Base-by-base conservation (phyloP, 2,888 invertebrate genomes). In the Megalurothrips usitatus region DNA sequence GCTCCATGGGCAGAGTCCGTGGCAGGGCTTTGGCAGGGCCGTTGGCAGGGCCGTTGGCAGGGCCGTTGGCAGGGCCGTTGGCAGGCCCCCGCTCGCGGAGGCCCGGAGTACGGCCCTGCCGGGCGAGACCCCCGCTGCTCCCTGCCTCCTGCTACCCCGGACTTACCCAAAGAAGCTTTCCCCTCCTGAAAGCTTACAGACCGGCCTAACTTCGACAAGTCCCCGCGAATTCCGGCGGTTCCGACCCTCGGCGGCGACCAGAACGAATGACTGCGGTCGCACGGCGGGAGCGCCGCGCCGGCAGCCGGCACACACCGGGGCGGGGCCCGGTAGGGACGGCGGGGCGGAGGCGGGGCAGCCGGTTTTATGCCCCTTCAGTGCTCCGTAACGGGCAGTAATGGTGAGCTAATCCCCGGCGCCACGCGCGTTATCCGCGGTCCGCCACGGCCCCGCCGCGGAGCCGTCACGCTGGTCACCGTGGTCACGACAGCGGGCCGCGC, bases 151-250 rank as follows among this genome's bases (percentile, higher is more conserved):
- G 34, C 3, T 43, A 6, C 34, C 34, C 34, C 34, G 58, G 11
- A 58, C 58, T 58, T 58, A 58, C 58, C 58, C 4, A 58, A 58
- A 58, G 58, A 58, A 58, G 58, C 58, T 58, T 58, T 58, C n/a
- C 58, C 58, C 52, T 43, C 34, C 34, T 43, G 34, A 43, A 43
- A 43, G 34, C 34, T 43, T 43, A 43, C 34, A 43, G 34, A 43
- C 34, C 34, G 34, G 34, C n/a, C 11, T 17, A 58, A 58, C 19
- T 58, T 58, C 19, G 58, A 58, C 58, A 14, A 58, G 58, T 19
- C 34, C 34, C 34, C 34, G 34, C 34, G 34, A 43, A 43, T 43
- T 6, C 34, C 34, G 58, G 14, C 58, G 58, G 19, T 17, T 58
- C 58, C 14, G 19, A 6, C 58, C 4, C 58, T n/a, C 58, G 6